phyloP scores from a whole-genome alignment of 2,888 invertebrate species.

The Drosophila buzzatii region DNA sequence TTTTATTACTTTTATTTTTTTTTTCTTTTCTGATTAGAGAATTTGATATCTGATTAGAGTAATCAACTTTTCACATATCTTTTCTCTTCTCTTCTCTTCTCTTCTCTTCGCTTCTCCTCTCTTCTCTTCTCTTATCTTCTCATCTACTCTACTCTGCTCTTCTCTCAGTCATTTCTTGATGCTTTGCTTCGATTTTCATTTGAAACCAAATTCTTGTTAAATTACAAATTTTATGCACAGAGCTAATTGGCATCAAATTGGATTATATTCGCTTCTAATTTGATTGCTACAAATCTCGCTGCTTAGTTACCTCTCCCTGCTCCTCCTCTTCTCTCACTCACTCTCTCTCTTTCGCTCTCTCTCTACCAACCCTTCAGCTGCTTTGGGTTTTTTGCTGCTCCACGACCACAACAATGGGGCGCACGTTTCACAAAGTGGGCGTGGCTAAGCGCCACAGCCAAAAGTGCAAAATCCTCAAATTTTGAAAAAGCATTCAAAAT shows the following conservation, averaged over 20 bases:
- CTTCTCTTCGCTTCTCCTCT: too few relatives aligned
- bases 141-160: too few relatives aligned
- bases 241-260: constrained; percentile 5
- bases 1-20: too few relatives aligned
- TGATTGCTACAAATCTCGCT: neutral
- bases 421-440: neutral
- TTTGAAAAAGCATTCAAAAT: neutral
- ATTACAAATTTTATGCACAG: neutral
- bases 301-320: neutral
- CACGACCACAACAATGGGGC: neutral
- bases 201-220: neutral
- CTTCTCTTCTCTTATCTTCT: too few relatives aligned
- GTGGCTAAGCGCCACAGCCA: neutral
- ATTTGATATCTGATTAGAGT: too few relatives aligned
- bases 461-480: neutral
- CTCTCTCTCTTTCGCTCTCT: neutral
- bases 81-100: too few relatives aligned
- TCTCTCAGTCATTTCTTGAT: neutral
- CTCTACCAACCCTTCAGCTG: neutral
- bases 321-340: too few relatives aligned
- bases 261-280: neutral
- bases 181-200: neutral
- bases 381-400: too few relatives aligned
- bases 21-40: too few relatives aligned
- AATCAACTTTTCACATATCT: too few relatives aligned